Evolutionary conservation across 37 sponge, comb jelly and placozoan species (phyloP).

Genomic region (Axinella damicornis): DNA sequence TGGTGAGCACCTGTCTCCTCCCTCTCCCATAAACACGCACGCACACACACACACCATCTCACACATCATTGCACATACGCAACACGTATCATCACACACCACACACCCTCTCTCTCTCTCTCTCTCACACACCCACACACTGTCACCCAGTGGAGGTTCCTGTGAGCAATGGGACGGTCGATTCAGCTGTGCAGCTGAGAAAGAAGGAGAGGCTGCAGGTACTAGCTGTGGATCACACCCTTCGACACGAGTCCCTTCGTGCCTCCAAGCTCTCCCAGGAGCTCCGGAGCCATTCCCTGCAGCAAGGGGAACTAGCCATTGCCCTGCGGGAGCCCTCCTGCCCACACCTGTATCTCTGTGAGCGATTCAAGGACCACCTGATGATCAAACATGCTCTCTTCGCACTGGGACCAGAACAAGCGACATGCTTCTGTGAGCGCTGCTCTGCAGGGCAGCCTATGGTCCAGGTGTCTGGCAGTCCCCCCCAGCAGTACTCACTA

Average conservation of each 20-base stretch:
- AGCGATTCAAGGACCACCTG: slow-evolving; percentile 59
- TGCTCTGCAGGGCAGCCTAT: slow-evolving; percentile 46
- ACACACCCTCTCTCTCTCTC: too few species aligned
- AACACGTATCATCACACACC: too few species aligned
- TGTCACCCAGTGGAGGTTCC: too few species aligned
- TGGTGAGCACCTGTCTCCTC: neutral
- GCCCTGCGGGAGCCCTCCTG: slow-evolving; percentile 9
- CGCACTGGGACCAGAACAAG: slow-evolving; percentile 41
- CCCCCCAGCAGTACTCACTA: slow-evolving; percentile 62
- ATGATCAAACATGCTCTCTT: slow-evolving; percentile 39
- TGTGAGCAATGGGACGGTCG: too few species aligned
- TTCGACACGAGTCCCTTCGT: neutral
- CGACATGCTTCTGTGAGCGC: slow-evolving; percentile 37
- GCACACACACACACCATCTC: too few species aligned
- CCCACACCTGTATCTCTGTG: slow-evolving; percentile 23
- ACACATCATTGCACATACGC: slow-evolving; percentile 4
- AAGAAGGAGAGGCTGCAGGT: too few species aligned
- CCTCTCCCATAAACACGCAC: too few species aligned
- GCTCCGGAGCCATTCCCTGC: slow-evolving; percentile 36
- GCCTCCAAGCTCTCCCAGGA: slow-evolving; percentile 48
- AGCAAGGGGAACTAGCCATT: neutral
- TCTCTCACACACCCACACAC: too few species aligned
- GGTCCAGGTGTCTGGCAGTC: slow-evolving; percentile 43
- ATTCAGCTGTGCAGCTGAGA: too few species aligned
- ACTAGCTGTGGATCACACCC: too few species aligned